A percentile compares a stretch with the other conserved stretches of the same genome.
These are phyloP conservation scores for Gorsachius goisagi DNA, from an alignment of 2,113 vertebrate genomes.

Conservation along the genomic window DNA sequence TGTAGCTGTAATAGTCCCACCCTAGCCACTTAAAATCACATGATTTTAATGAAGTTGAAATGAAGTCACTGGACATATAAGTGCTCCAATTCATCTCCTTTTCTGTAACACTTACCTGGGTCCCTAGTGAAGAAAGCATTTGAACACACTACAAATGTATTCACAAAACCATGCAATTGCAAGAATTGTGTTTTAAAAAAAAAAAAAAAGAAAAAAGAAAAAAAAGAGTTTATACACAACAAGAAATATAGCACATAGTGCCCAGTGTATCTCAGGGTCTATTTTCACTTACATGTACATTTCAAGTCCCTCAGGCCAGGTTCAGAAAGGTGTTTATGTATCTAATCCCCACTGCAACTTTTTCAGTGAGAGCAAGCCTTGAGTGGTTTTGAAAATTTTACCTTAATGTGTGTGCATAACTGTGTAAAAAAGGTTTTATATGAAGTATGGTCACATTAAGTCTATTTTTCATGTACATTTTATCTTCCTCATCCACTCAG, in stretches of 20 bases:
- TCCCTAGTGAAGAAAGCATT: background rate
- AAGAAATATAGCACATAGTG: background rate
- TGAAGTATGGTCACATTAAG: background rate
- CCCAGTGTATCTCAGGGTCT: background rate
- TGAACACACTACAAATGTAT: background rate
- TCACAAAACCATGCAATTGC: background rate
- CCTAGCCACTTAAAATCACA: background rate
- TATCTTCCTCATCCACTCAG: background rate
- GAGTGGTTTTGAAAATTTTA: background rate
- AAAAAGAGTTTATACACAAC: background rate
- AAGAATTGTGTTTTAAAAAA: background rate
- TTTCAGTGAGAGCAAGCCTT: background rate
- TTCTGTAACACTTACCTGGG: background rate
- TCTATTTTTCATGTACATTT: background rate
- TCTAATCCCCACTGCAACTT: background rate
- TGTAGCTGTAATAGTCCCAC: background rate
- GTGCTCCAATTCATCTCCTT: background rate
- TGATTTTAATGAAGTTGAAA: background rate
- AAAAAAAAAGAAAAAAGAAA: background rate
- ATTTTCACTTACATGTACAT: background rate
- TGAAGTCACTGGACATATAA: background rate
- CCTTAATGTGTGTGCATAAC: background rate
- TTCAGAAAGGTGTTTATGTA: background rate
- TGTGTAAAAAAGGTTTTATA: background rate
- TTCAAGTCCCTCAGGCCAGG: background rate